Base-by-base conservation (phyloP, 2,797 vertebrate species). In the Aeoliscus strigatus region DNA sequence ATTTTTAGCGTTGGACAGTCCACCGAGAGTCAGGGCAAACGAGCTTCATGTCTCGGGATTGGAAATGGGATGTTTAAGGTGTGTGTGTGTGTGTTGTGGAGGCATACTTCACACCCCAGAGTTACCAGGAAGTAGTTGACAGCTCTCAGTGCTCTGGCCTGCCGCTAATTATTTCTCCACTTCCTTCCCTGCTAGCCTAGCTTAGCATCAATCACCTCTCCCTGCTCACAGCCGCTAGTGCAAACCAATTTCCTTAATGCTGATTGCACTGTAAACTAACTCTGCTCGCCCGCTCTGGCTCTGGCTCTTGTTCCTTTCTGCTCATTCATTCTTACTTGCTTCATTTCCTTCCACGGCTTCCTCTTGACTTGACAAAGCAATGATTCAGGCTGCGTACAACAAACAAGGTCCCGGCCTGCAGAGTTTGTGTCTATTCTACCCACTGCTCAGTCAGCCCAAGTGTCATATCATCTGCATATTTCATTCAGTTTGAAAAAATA, bases 61-160 rank as follows among this genome's bases (percentile, higher is more conserved):
- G n/a, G n/a, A n/a, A n/a, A n/a, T n/a, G n/a, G n/a, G n/a, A n/a
- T n/a, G n/a, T 6, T 64, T 47, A 56, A 40, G 45, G 55, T 49
- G 17, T 55, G 28, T 12, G 32, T 35, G 43, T 52, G 46, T 42
- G 78, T 73, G 79, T 69, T 74, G 36, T 28, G 39, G 46, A 54
- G 18, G 35, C 66, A 78, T 71, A 83, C 82, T 86, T 88, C 84
- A 87, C 86, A 85, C 86, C 80, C 69, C 66, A 68, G 63, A 70
- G 56, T 70, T 60, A 86, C 69, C 85, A 86, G 88, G 87, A 90
- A 88, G 85, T 86, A 87, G 73, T 88, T 86, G 84, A 86, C 82
- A 84, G 86, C 75, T 86, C 64, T 66, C 68, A 46, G 72, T 84
- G 79, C 67, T 77, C 78, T 66, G 77, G 74, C 72, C 64, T 62